phyloP scores from a whole-genome alignment of 1,140 invertebrate species.

The Theocolax elegans region DNA sequence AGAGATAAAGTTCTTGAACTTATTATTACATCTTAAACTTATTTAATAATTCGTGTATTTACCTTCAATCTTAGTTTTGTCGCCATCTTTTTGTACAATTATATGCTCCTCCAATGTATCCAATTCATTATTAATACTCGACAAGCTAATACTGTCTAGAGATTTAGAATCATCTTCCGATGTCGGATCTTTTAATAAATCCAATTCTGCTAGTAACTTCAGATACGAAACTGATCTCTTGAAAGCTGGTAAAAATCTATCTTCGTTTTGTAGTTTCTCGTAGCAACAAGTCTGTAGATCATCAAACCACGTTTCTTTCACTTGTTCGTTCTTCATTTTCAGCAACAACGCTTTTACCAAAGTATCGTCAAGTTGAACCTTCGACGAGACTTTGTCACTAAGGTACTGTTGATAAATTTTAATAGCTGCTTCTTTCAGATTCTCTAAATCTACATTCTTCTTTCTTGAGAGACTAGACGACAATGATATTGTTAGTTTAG shows the following conservation, averaged over 20 bases:
- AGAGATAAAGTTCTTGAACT: no score
- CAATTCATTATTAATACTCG: constrained; percentile 61
- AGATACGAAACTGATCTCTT: constrained; percentile 77
- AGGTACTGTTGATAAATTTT: constrained; percentile 88
- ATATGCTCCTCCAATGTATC: constrained; percentile 55
- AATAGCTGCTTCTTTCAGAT: constrained; percentile 79
- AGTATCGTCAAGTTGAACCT: constrained; percentile 75
- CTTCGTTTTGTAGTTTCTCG: constrained; percentile 74
- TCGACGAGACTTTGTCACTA: constrained; percentile 77
- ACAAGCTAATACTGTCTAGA: constrained; percentile 66
- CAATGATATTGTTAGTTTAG: constrained; percentile 31
- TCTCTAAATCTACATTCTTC: constrained; percentile 67
- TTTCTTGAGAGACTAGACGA: constrained; percentile 47
- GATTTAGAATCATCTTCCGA: constrained; percentile 71
- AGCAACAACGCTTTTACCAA: constrained; percentile 74
- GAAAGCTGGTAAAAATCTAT: constrained; percentile 78
- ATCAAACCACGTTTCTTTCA: constrained; percentile 86
- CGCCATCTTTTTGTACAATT: constrained; percentile 29
- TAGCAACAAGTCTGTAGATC: constrained; percentile 80
- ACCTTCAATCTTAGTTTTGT: constrained; percentile 21
- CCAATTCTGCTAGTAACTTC: constrained; percentile 80
- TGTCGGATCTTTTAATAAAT: constrained; percentile 73
- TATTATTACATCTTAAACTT: no score
- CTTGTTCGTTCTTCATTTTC: constrained; percentile 73
- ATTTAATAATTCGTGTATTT: no score